Evolutionary conservation across 2,888 invertebrate species (phyloP), one percentile per base, ranked within the genome.

Genomic region (Andricus curvator): DNA sequence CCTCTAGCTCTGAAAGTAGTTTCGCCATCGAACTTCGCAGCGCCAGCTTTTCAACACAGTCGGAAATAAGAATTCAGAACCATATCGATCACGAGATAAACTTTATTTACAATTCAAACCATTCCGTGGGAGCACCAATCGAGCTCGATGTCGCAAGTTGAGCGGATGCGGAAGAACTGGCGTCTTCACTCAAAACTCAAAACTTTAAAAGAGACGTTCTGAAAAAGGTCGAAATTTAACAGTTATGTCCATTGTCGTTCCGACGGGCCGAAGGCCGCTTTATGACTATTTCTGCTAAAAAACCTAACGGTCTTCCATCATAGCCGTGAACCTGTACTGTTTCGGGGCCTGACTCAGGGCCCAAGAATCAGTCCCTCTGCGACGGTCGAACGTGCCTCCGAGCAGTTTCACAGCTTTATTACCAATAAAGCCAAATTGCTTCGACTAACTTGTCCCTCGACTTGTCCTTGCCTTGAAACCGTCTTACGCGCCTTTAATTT

Each of bases 341-440:
- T 37, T 79, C 79, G 80, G 78, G 80, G 81, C 83, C 82, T 77
- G 82, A 81, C 82, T 82, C 83, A 84, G 82, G 79, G 80, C 80
- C 80, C 66, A 62, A 67, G 78, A 25, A 44, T 20, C 51, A 74
- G 82, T 74, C 77, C 82, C 83, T 78, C 56, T 17, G 78, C 74
- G 80, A 83, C 80, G 84, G 88, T 88, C 87, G 89, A 89, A 92
- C 91, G 91, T 91, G 91, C 90, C 89, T 87, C 85, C 83, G 85
- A 85, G 84, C 88, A 85, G 85, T 86, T 88, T 86, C 88, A 85
- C 87, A 88, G 86, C 90, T 92, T 91, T 92, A 91, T 91, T 91
- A 87, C 89, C 86, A 84, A 80, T 86, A 84, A 86, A 86, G 85
- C 88, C 88, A 86, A 90, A 89, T 90, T 90, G 88, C 89, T 62